Percentiles rank a stretch among this genome's conserved stretches.
These are phyloP conservation scores for Herminia tarsipennalis DNA, from an alignment of 2,888 invertebrate species.

Conservation along the genomic window DNA sequence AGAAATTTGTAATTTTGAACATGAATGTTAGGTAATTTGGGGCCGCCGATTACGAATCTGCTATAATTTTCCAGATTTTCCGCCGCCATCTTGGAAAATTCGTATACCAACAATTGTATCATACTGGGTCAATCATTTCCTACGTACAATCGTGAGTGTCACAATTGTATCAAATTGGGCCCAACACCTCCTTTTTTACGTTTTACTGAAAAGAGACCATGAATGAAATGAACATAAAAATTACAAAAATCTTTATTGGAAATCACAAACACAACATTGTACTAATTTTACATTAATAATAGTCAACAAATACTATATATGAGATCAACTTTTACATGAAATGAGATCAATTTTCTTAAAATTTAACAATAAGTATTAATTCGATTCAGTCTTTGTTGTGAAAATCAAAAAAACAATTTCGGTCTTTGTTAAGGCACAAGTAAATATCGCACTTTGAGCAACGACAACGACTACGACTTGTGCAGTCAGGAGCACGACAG, in stretches of 20 bases:
- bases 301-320: conserved; percentile 1
- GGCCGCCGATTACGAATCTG: no score
- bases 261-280: neutral
- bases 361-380: conserved; percentile 2
- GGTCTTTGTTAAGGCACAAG: conserved; percentile 21
- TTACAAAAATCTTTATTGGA: neutral
- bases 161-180: neutral
- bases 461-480: conserved; percentile 32
- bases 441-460: conserved; percentile 40
- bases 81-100: no score
- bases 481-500: conserved; percentile 12
- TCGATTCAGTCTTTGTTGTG: conserved; percentile 10
- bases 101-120: neutral
- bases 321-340: conserved; percentile 6
- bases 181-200: neutral
- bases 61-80: no score
- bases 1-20: no score
- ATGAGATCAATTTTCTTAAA: conserved; percentile 11
- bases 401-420: conserved; percentile 23
- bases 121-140: neutral
- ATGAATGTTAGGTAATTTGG: no score
- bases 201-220: no score
- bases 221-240: no score
- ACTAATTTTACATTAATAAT: conserved; percentile 1
- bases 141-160: no score